Base-by-base conservation (phyloP, 2,797 vertebrate species). In the Lemur catta region DNA sequence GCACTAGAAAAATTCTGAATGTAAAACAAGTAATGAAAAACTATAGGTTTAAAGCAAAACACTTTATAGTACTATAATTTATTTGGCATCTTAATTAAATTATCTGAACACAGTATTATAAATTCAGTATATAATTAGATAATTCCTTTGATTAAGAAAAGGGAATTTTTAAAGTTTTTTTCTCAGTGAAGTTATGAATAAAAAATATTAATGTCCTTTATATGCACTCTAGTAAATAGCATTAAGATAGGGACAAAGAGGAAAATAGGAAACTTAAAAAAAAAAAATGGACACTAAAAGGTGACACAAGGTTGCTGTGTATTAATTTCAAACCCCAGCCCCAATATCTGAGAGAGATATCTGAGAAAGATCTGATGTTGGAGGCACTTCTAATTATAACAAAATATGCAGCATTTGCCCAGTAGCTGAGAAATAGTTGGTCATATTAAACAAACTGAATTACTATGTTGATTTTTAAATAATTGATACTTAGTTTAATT, bases 71-170 rank as follows among this genome's bases (percentile, higher is more conserved):
- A 63, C 22, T 75, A 13, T 57, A 91, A 91, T 96, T 80, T 80
- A 15, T 84, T 95, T 90, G 38, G 9, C 57, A 82, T 89, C 43
- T 95, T 94, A 94, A 96, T 88, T 96, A 95, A 95, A 87, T 95
- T 94, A 89, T 88, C 30, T 93, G 72, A 96, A 84, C 59, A 85
- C 85, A 95, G 43, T 93, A 84, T 91, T 96, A n/a, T 89, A 86
- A 93, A 30, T 93, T 84, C 11, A 80, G 35, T 72, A 30, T 79
- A 15, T 81, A 97, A 91, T 81, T 89, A 96, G 61, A 59, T 67
- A 91, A 92, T 76, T 89, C 26, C 6, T 71, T 48, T 89, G 28
- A 48, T 22, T 93, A 33, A 65, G 26, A 86, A 78, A 79, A 24
- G 24, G 9, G 35, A 94, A 71, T 76, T 89, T 48, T 67, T 81